phyloP scores from a whole-genome alignment of 2,797 vertebrate genomes.

The Adelosebastes latens region DNA sequence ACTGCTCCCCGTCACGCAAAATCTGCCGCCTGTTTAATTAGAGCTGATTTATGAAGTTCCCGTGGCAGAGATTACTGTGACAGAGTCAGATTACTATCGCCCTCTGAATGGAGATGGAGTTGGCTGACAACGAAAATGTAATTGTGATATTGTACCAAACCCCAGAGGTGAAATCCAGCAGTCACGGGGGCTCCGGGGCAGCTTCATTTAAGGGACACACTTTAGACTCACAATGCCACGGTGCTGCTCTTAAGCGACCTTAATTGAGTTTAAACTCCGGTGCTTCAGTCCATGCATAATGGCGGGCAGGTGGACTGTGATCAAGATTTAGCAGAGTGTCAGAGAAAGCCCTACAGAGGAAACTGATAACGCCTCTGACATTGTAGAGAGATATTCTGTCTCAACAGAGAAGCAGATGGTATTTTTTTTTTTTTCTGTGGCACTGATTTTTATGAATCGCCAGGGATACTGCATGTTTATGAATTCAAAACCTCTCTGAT shows the following conservation, averaged over 20 bases:
- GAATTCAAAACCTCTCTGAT: neutral
- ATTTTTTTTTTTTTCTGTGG: neutral
- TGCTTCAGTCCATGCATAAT: neutral
- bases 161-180: slow-evolving; percentile 58
- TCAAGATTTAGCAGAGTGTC: slow-evolving; percentile 15
- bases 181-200: slow-evolving; percentile 4
- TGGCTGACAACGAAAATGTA: slow-evolving; percentile 49
- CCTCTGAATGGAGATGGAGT: slow-evolving; percentile 50
- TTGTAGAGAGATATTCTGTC: neutral
- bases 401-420: slow-evolving; percentile 25
- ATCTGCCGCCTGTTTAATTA: slow-evolving; percentile 60
- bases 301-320: slow-evolving; percentile 1
- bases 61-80: slow-evolving; percentile 53
- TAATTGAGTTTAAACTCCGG: slow-evolving; percentile 36
- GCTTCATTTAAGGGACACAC: slow-evolving; percentile 32
- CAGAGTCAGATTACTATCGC: slow-evolving; percentile 51
- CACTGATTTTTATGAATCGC: slow-evolving; percentile 30
- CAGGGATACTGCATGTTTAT: slow-evolving; percentile 10
- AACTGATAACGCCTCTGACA: slow-evolving; percentile 29
- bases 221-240: slow-evolving; percentile 2
- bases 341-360: slow-evolving; percentile 23
- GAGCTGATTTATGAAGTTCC: slow-evolving; percentile 54
- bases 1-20: slow-evolving; percentile 30
- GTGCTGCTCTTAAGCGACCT: slow-evolving; percentile 6
- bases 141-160: slow-evolving; percentile 62